A percentile compares a stretch with the other conserved stretches of the same genome.
Evolutionary conservation across 2,888 invertebrate species (phyloP).

Genomic region (Microchrysa polita): DNA sequence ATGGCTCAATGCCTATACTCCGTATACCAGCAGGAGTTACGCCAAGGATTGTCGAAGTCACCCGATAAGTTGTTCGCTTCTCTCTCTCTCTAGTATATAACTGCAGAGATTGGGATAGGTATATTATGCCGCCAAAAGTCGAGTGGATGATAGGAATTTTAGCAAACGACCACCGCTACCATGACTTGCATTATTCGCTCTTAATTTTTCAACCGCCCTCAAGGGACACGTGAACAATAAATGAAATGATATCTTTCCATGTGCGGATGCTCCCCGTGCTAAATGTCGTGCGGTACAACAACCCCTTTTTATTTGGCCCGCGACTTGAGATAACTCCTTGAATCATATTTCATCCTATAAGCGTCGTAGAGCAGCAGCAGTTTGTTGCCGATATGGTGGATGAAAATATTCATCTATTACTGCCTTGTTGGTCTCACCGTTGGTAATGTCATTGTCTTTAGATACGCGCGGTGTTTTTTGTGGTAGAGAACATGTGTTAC

Average conservation of each 20-base stretch:
- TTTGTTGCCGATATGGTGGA: constrained; percentile 29
- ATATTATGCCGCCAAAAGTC: constrained; percentile 1
- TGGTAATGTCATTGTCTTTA: constrained; percentile 20
- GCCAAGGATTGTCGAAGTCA: constrained; percentile 1
- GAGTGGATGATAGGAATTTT: no score
- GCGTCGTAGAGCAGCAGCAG: constrained; percentile 37
- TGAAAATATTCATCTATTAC: constrained; percentile 38
- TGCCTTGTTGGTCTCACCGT: constrained; percentile 13
- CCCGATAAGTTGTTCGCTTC: constrained; percentile 22
- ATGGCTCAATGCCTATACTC: constrained; percentile 22
- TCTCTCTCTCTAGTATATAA: no score
- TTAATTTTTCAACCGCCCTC: constrained; percentile 52
- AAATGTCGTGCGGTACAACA: constrained; percentile 48
- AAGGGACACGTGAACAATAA: constrained; percentile 52
- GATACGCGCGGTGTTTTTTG: neutral
- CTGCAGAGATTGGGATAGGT: neutral
- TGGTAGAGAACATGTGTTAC: neutral
- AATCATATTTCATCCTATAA: constrained; percentile 51
- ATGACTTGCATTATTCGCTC: constrained; percentile 42
- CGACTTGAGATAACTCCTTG: constrained; percentile 50
- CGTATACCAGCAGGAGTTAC: neutral
- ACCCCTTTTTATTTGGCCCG: constrained; percentile 50
- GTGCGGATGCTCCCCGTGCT: constrained; percentile 46
- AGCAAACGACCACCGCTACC: neutral
- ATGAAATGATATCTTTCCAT: constrained; percentile 51